A percentile compares a stretch with the other conserved stretches of the same genome.
Conservation (phyloP, 2,888 invertebrate genomes). For the Nasonovia ribisnigri region DNA sequence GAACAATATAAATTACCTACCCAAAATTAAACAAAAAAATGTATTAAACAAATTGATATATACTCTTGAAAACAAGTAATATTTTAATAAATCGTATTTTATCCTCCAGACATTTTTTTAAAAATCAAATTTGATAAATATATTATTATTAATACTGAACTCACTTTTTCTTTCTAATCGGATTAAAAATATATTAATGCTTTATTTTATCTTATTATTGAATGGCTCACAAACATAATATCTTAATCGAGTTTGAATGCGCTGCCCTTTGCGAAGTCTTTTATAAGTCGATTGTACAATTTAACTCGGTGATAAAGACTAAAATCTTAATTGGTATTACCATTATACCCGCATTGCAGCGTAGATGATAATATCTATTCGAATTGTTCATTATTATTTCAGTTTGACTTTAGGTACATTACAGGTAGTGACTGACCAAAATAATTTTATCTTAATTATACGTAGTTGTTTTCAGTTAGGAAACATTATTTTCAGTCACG, state of each 20-base stretch:
- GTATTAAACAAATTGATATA: not conserved
- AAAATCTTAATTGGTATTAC: not conserved
- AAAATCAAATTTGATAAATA: not conserved
- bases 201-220: not conserved
- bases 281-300: not conserved
- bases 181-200: not conserved
- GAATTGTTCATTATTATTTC: not conserved
- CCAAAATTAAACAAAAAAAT: too few species aligned
- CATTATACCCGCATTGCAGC: not conserved
- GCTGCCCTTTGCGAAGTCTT: not conserved
- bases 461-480: not conserved
- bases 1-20: not conserved
- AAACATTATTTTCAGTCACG: not conserved
- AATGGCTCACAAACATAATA: not conserved
- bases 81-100: not conserved
- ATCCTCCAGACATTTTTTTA: not conserved
- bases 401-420: not conserved
- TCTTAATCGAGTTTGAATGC: not conserved
- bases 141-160: not conserved
- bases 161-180: not conserved
- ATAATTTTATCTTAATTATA: not conserved
- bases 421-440: not conserved
- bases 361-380: not conserved
- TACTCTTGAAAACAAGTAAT: not conserved
- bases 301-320: not conserved